Evolutionary conservation across 2,888 invertebrate species (phyloP).

Genomic region (Epinotia ramella): DNA sequence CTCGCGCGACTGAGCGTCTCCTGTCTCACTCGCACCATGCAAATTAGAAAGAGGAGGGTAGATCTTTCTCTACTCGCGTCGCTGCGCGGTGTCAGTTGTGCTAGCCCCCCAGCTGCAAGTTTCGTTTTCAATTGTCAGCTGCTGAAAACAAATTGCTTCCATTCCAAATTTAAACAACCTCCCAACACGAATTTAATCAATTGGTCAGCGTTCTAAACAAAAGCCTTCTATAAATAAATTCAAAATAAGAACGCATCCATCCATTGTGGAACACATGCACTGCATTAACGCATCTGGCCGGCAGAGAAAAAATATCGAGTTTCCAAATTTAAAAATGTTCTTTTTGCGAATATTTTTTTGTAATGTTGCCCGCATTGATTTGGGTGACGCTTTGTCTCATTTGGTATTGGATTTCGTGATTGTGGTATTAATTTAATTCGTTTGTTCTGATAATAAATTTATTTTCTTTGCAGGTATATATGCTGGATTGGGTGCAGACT

Average conservation of each 20-base stretch:
- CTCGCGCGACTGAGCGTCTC: no score
- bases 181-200: conserved; percentile 43
- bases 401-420: conserved; percentile 50
- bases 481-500: neutral
- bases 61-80: no score
- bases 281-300: conserved; percentile 71
- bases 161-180: conserved; percentile 30
- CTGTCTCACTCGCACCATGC: no score
- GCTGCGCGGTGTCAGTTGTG: no score
- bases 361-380: conserved; percentile 50
- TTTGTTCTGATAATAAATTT: conserved; percentile 32
- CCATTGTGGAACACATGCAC: conserved; percentile 61
- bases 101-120: no score
- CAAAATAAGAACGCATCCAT: conserved; percentile 46
- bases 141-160: neutral
- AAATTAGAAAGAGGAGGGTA: no score
- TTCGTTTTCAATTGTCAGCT: neutral
- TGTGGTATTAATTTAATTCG: conserved; percentile 46
- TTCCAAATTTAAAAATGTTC: conserved; percentile 57
- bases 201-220: conserved; percentile 45
- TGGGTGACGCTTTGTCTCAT: conserved; percentile 57
- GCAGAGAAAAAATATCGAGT: conserved; percentile 65
- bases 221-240: conserved; percentile 45
- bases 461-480: conserved; percentile 36
- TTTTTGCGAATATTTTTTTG: conserved; percentile 62